Base-by-base conservation (phyloP, 2,797 vertebrate genomes). In the Parotocinclus haroldoi region DNA sequence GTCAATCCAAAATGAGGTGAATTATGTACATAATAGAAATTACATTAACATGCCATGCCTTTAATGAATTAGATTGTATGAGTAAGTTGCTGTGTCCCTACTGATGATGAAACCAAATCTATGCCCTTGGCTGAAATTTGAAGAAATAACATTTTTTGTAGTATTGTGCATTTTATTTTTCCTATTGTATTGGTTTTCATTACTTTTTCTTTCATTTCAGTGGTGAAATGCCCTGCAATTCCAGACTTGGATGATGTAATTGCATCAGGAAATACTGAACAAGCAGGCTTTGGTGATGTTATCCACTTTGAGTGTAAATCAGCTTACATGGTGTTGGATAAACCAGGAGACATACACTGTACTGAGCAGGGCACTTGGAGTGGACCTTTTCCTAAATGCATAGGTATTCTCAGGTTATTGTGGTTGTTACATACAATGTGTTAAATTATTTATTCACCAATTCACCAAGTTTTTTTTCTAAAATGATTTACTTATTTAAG, bases 241-340 rank as follows among this genome's bases (percentile, higher is more conserved):
- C 0, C 7, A 7, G 58, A 75, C 18, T 1, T 3, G 0, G 0
- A 7, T 0, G 58, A 63, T 5, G 17, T 90, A 17, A 39, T 36
- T 0, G 62, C 84, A 58, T 11, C 16, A 0, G 88, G 88, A 7
- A 78, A 88, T 51, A 9, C 19, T 8, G 80, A 88, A 5, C 72
- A 78, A 0, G 80, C 83, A 1, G 64, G 36, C 3, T 86, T 52
- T 50, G 81, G 83, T 17, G 85, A 85, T 8, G 82, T 87, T 11
- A 0, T 89, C 56, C 79, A 60, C 49, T 90, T 90, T 44, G 76
- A 75, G 18, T 89, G 88, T 79, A 76, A 13, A 12, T 68, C 7
- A 3, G 50, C 0, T 3, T 0, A 0, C 3, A 0, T 76, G 13
- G 51, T 76, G 7, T 10, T 89, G 7, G 0, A 0, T 0, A 83